Conservation (phyloP, 2,113 vertebrate genomes). For the Eulacestoma nigropectus region DNA sequence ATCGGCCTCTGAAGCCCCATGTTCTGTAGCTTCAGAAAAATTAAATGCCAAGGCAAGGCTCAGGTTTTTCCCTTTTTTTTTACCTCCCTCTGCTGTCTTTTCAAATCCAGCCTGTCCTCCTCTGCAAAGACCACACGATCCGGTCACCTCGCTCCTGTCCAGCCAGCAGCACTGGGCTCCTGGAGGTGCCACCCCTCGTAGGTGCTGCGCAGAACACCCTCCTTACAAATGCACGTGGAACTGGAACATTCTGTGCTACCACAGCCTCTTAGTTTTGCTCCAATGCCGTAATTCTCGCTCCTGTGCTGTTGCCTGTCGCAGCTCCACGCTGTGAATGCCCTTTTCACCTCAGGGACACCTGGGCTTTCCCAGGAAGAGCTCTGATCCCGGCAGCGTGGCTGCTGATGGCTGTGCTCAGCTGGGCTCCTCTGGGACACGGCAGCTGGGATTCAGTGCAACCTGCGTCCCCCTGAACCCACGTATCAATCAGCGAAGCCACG, state of each 20-base stretch:
- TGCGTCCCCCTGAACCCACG: neutral
- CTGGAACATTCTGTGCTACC: neutral
- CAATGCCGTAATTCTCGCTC: neutral
- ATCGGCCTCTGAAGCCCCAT: neutral
- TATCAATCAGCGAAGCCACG: neutral
- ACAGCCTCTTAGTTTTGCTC: neutral
- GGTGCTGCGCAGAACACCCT: neutral
- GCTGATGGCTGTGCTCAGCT: no score
- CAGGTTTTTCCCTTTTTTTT: neutral
- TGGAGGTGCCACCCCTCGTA: neutral
- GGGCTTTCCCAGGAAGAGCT: neutral
- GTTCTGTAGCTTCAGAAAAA: neutral
- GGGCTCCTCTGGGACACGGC: neutral
- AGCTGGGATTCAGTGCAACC: neutral
- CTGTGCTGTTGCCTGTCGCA: neutral
- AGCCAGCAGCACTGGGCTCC: neutral
- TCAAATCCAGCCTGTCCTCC: neutral
- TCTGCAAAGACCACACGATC: neutral
- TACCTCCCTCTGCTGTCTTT: neutral
- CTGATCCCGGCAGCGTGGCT: neutral
- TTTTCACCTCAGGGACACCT: neutral
- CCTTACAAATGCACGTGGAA: neutral
- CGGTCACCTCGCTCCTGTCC: neutral
- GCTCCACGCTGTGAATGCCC: neutral
- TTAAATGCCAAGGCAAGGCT: neutral